Base-by-base conservation (phyloP, 2,797 vertebrate species). In the Lithobates pipiens region DNA sequence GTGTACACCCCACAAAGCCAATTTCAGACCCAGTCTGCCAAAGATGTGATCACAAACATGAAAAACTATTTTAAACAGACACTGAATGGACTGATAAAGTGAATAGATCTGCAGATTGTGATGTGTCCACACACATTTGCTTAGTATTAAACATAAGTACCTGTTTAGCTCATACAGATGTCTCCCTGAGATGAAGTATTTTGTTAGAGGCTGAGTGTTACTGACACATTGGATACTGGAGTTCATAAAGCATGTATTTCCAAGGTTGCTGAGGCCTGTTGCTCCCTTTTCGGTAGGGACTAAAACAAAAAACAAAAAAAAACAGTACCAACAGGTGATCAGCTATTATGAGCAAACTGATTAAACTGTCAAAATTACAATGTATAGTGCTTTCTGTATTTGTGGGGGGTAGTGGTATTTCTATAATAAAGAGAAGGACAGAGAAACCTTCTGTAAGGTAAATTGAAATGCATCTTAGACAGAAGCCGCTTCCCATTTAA, bases 161-260 rank as follows among this genome's bases (percentile, higher is more conserved):
- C 98, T 98, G 95, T 99, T 99, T 67, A 99, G 97, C 91, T 99
- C 98, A 73, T 99, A 99, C 74, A 99, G 96, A 86, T 99, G 98
- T 93, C 95, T 96, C 80, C 98, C 98, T 93, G 97, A 97, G 95
- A 97, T 97, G 93, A 99, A 99, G 91, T 99, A 99, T 76, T 96
- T 96, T 0, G 98, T 98, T 67, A 99, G 95, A 44, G 98, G 97
- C 86, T 98, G 98, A 0, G 98, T 99, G 91, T 99, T 99, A 93
- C 98, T 99, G 90, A 99, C 98, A 89, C 98, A 99, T 90, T 99
- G 98, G 92, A 99, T 99, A 85, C 98, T 99, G 81, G 98, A 99
- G 92, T 99, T 99, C 98, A 99, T 99, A 92, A 99, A 99, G 89
- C 98, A 99, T 0, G 98, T 99, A 91, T 99, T 99, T 63, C 98